Conservation (phyloP, 2,113 vertebrate genomes). For the Dinomys branickii region DNA sequence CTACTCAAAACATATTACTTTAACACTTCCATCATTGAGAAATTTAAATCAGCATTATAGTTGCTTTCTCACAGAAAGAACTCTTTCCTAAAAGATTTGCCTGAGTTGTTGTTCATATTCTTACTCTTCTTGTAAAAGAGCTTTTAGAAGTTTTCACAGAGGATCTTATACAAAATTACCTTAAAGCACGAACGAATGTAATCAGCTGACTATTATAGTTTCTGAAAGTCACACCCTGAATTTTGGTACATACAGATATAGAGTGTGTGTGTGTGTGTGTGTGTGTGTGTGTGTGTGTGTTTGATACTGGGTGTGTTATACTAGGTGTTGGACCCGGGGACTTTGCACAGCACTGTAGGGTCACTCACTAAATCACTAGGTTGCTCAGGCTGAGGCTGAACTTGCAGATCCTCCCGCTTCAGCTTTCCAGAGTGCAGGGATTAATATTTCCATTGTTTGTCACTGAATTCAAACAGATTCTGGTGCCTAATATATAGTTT, state of each 20-base stretch:
- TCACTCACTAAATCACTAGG: neutral
- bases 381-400: neutral
- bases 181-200: constrained; percentile 16
- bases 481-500: neutral
- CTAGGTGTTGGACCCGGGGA: neutral
- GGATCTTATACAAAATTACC: constrained; percentile 27
- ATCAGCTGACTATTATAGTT: constrained; percentile 18
- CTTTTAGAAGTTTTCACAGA: neutral
- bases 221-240: neutral
- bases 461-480: neutral
- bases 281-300: neutral
- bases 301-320: neutral
- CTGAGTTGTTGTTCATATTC: constrained; percentile 65
- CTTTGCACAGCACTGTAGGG: neutral
- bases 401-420: neutral
- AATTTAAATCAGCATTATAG: constrained; percentile 82
- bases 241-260: neutral
- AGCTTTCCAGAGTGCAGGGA: neutral
- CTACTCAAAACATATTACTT: constrained; percentile 84
- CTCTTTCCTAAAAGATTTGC: constrained; percentile 61
- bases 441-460: neutral
- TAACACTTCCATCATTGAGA: constrained; percentile 83
- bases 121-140: neutral
- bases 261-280: neutral
- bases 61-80: constrained; percentile 74